Evolutionary conservation across 2,888 invertebrate species (phyloP).

Genomic region (Chrysotoxum bicinctum): DNA sequence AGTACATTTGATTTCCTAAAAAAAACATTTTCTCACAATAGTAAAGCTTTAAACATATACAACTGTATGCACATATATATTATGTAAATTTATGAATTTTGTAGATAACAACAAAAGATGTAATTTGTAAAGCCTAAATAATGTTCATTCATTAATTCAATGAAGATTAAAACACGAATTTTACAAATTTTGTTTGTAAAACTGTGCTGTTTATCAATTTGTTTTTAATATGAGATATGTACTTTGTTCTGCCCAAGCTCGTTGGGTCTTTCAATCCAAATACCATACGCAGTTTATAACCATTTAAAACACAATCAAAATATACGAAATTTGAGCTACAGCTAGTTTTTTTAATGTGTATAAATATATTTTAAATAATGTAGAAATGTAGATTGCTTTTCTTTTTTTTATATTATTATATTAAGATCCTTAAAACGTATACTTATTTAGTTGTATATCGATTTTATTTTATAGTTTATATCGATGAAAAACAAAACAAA

Average conservation of each 20-base stretch:
- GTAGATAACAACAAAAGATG: too few relatives aligned
- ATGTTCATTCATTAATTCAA: too few relatives aligned
- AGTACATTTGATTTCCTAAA: neutral
- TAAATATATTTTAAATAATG: conserved; percentile 36
- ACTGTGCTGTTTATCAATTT: neutral
- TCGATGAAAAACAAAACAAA: conserved; percentile 51
- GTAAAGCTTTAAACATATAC: too few relatives aligned
- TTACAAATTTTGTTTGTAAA: neutral
- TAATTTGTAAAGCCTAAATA: too few relatives aligned
- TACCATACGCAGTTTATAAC: neutral
- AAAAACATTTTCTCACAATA: neutral
- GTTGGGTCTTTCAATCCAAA: neutral
- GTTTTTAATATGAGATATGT: too few relatives aligned
- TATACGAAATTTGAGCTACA: conserved; percentile 22
- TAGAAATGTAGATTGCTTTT: conserved; percentile 50
- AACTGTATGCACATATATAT: too few relatives aligned
- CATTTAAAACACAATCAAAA: conserved; percentile 32
- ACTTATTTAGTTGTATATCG: conserved; percentile 55
- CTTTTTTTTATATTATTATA: conserved; percentile 11
- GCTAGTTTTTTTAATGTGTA: conserved; percentile 17
- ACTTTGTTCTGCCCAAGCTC: too few relatives aligned
- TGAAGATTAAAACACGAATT: neutral
- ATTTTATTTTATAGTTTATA: conserved; percentile 61
- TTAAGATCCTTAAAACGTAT: conserved; percentile 34
- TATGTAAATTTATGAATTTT: too few relatives aligned